Conservation (phyloP, 2,888 invertebrate genomes). For the Pasiphila rectangulata region DNA sequence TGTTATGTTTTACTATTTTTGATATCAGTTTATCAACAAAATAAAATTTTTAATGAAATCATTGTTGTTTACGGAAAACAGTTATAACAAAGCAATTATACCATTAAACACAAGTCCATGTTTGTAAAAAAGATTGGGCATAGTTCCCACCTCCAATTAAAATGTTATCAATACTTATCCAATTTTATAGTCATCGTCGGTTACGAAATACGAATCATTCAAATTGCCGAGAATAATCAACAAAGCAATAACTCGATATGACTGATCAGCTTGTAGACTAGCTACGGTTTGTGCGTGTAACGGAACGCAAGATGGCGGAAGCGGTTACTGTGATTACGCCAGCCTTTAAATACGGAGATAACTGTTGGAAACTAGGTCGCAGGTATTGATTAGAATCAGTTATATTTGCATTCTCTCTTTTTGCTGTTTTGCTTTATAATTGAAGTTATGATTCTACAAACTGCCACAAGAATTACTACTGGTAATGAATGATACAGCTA, state of each 20-base stretch:
- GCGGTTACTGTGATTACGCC: constrained; percentile 34
- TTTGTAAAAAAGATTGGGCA: too few relatives aligned
- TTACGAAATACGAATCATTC: constrained; percentile 6
- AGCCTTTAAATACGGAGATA: constrained; percentile 19
- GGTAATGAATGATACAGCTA: too few relatives aligned
- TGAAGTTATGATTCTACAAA: constrained; percentile 1
- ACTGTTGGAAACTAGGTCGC: constrained; percentile 9
- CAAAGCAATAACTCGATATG: constrained; percentile 16
- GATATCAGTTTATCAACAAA: too few relatives aligned
- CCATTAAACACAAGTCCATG: too few relatives aligned
- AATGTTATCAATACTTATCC: too few relatives aligned
- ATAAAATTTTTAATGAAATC: too few relatives aligned
- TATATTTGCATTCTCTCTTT: not conserved
- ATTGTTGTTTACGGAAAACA: too few relatives aligned
- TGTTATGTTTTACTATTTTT: too few relatives aligned
- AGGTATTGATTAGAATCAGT: constrained; percentile 7
- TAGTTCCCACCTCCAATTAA: too few relatives aligned
- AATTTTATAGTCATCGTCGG: not conserved
- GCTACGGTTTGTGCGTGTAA: constrained; percentile 43
- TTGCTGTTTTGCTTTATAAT: not conserved
- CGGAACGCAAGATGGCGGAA: constrained; percentile 56
- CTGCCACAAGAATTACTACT: too few relatives aligned
- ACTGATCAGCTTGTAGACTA: constrained; percentile 42
- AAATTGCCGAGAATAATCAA: constrained; percentile 6
- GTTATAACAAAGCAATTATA: too few relatives aligned